Base-by-base conservation (phyloP, 2,113 vertebrate species). In the Mesocricetus auratus region DNA sequence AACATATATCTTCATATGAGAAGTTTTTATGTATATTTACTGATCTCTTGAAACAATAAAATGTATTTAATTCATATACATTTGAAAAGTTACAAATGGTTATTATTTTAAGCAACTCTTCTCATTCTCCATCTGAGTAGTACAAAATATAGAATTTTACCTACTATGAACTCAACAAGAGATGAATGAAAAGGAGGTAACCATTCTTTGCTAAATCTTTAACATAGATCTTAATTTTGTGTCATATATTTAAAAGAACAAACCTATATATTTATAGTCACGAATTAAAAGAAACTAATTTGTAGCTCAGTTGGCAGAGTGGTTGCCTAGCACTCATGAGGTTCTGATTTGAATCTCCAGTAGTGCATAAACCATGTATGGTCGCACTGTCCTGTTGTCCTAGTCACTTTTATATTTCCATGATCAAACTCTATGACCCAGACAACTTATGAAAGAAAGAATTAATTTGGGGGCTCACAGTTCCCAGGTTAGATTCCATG, bases 41-140 rank as follows among this genome's bases (percentile, higher is more conserved):
- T 50, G 42, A 33, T 64, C 15, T 50, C 69, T 29, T 36, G 10
- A 93, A 79, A 89, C 26, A 1, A 85, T n/a, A 73, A 79, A 21
- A 77, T 42, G 58, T 73, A 22, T 81, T 93, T 33, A 78, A 36
- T 68, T n/a, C 90, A 19, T 39, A 74, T 17, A n/a, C 83, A 91
- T 68, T 90, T 58, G 7, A 89, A 91, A 89, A 89, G 45, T 90
- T 93, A 83, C 22, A 26, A 89, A 33, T 24, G 17, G 56, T 68
- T 74, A 69, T 66, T 77, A 92, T 60, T 90, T 90, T 88, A 83
- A 78, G 8, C 17, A 94, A 78, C 39, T 45, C 1, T 36, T 42
- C 39, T 68, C 13, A 66, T 79, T 77, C 8, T 90, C 19, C 82
- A 87, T 36, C 81, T 92, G 4, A 21, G 86, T 29, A 64, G 64